phyloP scores from a whole-genome alignment of 2,797 vertebrate genomes.

The Falco concolor region DNA sequence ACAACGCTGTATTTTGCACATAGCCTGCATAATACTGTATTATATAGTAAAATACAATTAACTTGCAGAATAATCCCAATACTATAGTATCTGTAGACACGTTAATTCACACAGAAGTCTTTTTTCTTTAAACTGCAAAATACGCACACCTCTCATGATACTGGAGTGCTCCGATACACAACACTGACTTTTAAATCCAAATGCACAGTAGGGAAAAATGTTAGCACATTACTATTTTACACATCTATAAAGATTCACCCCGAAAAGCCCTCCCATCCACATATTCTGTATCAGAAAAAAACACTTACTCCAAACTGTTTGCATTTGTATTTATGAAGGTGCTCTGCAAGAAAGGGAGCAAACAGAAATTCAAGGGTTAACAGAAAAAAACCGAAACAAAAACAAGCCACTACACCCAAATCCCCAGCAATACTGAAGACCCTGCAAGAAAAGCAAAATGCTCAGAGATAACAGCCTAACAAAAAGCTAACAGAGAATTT shows the following conservation, averaged over 20 bases:
- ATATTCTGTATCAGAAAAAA: neutral
- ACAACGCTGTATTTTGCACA: neutral
- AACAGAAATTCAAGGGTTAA: slow-evolving; percentile 36
- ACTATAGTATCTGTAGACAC: neutral
- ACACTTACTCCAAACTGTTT: neutral
- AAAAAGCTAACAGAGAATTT: neutral
- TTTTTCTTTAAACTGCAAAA: neutral
- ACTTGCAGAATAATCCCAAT: neutral
- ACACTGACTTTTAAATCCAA: neutral
- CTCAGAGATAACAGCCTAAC: neutral
- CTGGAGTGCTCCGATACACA: neutral
- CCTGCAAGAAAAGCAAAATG: neutral
- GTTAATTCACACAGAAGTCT: neutral
- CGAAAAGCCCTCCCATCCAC: neutral
- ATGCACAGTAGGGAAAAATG: neutral
- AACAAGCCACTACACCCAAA: neutral
- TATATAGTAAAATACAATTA: neutral
- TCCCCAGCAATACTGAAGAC: neutral
- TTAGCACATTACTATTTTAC: neutral
- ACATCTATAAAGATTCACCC: neutral
- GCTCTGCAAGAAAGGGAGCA: neutral
- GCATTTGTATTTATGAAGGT: neutral
- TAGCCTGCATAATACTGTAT: neutral
- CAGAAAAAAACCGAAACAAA: neutral
- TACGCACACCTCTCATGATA: neutral